A percentile compares a stretch with the other conserved stretches of the same genome.
Evolutionary conservation across 23 tunicate genomes (phyloP).

Genomic region (Aplidium turbinatum): DNA sequence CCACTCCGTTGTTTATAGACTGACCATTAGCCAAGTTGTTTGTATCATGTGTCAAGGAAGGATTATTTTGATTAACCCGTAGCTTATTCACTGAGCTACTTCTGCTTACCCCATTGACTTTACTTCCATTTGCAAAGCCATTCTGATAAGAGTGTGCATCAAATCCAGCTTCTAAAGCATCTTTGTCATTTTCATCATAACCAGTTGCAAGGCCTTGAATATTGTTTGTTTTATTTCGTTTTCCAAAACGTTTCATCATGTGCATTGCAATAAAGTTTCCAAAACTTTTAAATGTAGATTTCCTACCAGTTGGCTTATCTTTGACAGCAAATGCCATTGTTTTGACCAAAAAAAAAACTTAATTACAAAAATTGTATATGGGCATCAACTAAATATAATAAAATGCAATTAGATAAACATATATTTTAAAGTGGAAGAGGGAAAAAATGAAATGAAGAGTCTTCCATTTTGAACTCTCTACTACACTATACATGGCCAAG

Average conservation of each 20-base stretch:
- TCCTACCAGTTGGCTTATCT: conserved; percentile 15
- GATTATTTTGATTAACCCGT: not conserved
- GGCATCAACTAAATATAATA: no score
- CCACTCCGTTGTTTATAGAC: conserved; percentile 2
- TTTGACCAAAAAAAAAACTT: not conserved
- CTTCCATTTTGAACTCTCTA: no score
- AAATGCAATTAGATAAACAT: no score
- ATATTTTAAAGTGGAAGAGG: no score
- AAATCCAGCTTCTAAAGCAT: conserved; percentile 92
- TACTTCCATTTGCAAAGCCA: conserved; percentile 5
- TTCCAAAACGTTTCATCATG: conserved; percentile 62
- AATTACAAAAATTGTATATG: no score
- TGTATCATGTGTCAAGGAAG: conserved; percentile 1
- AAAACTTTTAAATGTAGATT: conserved; percentile 66
- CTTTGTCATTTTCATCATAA: conserved; percentile 28
- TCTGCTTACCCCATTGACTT: conserved; percentile 9
- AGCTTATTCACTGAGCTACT: not conserved
- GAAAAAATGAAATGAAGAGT: no score
- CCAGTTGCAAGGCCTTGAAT: not conserved
- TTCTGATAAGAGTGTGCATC: conserved; percentile 10
- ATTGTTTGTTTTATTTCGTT: conserved; percentile 40
- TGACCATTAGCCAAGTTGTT: conserved; percentile 12
- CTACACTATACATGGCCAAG: no score
- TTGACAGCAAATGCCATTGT: conserved; percentile 22
- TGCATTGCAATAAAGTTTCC: conserved; percentile 78